Conservation (phyloP, 2,113 vertebrate genomes). For the Bubalus kerabau region DNA sequence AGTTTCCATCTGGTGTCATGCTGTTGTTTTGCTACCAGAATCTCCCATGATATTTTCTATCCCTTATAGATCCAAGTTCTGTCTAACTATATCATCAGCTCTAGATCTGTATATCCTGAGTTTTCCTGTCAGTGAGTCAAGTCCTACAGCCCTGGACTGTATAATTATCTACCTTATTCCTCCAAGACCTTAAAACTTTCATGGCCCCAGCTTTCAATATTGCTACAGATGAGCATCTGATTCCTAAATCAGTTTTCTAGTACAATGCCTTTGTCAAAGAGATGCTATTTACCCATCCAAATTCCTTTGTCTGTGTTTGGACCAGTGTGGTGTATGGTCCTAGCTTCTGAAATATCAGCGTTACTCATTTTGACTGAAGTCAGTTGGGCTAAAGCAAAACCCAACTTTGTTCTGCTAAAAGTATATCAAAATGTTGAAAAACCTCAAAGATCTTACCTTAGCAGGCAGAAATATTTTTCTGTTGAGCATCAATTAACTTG, state of each 20-base stretch:
- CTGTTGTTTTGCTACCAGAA: not conserved
- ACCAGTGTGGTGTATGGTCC: not conserved
- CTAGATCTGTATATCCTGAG: not conserved
- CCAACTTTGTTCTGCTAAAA: not conserved
- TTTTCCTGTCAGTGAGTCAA: not conserved
- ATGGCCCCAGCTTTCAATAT: not conserved
- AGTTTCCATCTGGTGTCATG: not conserved
- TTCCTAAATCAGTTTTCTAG: not conserved
- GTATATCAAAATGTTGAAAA: not conserved
- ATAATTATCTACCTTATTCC: not conserved
- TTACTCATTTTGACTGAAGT: not conserved
- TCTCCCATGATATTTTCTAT: not conserved
- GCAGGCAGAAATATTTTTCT: not conserved
- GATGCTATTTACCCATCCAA: not conserved
- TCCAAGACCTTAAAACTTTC: not conserved
- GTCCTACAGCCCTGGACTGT: not conserved
- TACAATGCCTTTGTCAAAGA: not conserved
- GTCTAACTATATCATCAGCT: not conserved
- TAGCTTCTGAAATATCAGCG: conserved; percentile 18
- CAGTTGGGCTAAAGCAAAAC: not conserved
- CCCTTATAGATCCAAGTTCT: not conserved
- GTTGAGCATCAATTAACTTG: conserved; percentile 26
- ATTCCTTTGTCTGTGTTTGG: not conserved
- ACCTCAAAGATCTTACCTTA: not conserved
- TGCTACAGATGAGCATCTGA: not conserved